phyloP scores from a whole-genome alignment of 2,797 vertebrate genomes.

The Clarias platycephalus region DNA sequence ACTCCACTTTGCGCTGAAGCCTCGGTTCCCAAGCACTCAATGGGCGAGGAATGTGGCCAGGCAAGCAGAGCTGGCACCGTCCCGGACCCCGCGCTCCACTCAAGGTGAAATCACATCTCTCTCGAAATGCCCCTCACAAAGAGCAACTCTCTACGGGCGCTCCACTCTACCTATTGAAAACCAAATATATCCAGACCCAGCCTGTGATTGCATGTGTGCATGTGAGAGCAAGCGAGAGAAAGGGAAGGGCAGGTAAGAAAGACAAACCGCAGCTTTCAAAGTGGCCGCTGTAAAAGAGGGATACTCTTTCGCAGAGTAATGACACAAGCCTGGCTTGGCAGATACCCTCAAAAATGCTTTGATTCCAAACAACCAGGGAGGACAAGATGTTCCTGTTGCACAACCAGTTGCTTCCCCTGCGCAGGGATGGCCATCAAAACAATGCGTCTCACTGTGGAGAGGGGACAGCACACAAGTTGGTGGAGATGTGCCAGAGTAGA shows the following conservation, averaged over 20 bases:
- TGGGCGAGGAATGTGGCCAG: constrained; percentile 51
- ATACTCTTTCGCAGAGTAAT: constrained; percentile 51
- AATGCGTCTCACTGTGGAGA: constrained; percentile 1
- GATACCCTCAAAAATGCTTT: constrained; percentile 48
- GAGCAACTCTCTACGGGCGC: constrained; percentile 49
- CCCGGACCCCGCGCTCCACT: constrained; percentile 32
- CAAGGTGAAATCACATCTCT: constrained; percentile 55
- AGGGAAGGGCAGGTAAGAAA: constrained; percentile 29
- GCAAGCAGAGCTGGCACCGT: constrained; percentile 51
- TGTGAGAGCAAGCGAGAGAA: constrained; percentile 23
- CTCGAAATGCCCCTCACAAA: constrained; percentile 51
- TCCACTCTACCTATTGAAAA: constrained; percentile 49
- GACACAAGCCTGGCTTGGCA: constrained; percentile 54
- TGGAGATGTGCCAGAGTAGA: constrained; percentile 23
- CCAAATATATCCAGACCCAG: constrained; percentile 51
- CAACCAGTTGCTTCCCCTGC: constrained; percentile 33
- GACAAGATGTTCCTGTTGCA: constrained; percentile 54
- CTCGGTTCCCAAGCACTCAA: constrained; percentile 53
- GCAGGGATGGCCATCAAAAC: constrained; percentile 7
- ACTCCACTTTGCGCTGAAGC: constrained; percentile 23
- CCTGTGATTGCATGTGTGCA: constrained; percentile 35
- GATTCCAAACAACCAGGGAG: constrained; percentile 39
- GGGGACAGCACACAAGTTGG: constrained; percentile 43
- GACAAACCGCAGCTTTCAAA: constrained; percentile 45
- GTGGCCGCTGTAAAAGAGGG: constrained; percentile 44